Evolutionary conservation across 2,888 invertebrate genomes (phyloP), one percentile per base, ranked within the genome.

Genomic region (Clusia tigrina): DNA sequence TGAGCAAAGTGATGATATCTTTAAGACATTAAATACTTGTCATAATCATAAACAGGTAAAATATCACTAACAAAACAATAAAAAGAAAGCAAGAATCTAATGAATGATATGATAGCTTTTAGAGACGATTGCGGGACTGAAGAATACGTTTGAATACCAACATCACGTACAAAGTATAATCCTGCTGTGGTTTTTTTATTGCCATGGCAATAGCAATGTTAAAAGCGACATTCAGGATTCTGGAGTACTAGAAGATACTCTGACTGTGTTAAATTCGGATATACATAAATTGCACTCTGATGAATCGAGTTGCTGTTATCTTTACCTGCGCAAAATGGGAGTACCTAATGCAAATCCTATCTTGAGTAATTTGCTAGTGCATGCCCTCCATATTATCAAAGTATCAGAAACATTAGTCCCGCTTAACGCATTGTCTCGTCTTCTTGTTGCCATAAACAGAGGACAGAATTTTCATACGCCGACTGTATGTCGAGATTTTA

Each of bases 321-420:
- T 86, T 18, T 86, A 86, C 68, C 75, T 87, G 54, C 82, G 80
- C 51, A 85, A 85, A 74, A 79, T 87, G 68, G 85, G 84, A 2
- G 67, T 86, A 5, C 67, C 76, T 9, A 71, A 81, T 38, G 72
- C 78, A 37, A 72, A 82, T 54, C 56, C 67, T 1, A 67, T 78
- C 1, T 70, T 86, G 67, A 79, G 84, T 60, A 65, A 74, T n/a
- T 63, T 87, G 2, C 71, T 85, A 2, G 48, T 69, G 1, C 72
- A 67, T 20, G 77, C 75, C 1, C 60, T 80, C 15, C 26, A 71
- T 2, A 42, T 71, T n/a, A 69, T 86, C 3, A 75, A 74, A 58
- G 9, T 1, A 42, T 20, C 26, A 15, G 68, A 70, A 60, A 68
- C 69, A 64, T 67, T 38, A 51, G 76, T 81, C 64, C 77, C 82